Conservation (phyloP, 2,113 vertebrate genomes). For the Rhipidura dahli region DNA sequence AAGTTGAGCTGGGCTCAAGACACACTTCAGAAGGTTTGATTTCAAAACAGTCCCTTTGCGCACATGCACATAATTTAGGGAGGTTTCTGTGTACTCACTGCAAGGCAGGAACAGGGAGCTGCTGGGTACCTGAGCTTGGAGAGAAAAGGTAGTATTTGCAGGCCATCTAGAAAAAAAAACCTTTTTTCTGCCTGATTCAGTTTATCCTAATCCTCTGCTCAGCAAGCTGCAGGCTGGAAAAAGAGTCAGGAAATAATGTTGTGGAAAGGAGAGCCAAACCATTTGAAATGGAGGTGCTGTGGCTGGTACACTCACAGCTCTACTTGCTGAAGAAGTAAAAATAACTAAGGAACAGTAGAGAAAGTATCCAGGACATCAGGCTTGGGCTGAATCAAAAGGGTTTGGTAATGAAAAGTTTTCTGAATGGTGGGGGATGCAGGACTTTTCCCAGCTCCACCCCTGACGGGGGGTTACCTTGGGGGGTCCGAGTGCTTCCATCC, state of each 20-base stretch:
- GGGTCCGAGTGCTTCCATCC: neutral
- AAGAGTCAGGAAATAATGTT: constrained; percentile 27
- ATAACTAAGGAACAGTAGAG: neutral
- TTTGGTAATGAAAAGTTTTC: neutral
- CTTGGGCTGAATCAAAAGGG: neutral
- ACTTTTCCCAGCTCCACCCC: neutral
- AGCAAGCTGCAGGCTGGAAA: constrained; percentile 21
- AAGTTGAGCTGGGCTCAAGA: constrained; percentile 63
- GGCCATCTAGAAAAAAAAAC: neutral
- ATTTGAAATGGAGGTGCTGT: constrained; percentile 16
- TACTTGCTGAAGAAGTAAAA: neutral
- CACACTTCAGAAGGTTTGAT: constrained; percentile 60
- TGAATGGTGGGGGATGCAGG: neutral
- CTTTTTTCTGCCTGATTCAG: neutral
- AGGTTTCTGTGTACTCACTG: neutral
- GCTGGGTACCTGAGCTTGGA: neutral
- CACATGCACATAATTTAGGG: constrained; percentile 39
- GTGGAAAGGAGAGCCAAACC: neutral
- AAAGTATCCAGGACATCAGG: neutral
- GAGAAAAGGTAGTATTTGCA: neutral
- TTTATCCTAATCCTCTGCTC: constrained; percentile 17
- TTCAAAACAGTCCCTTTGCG: constrained; percentile 54
- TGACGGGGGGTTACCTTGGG: neutral
- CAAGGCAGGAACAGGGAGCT: neutral
- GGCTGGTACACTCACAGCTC: neutral